These are phyloP conservation scores for Platycnemis pennipes DNA, from an alignment of 2,888 invertebrate species.

Conservation along the genomic window DNA sequence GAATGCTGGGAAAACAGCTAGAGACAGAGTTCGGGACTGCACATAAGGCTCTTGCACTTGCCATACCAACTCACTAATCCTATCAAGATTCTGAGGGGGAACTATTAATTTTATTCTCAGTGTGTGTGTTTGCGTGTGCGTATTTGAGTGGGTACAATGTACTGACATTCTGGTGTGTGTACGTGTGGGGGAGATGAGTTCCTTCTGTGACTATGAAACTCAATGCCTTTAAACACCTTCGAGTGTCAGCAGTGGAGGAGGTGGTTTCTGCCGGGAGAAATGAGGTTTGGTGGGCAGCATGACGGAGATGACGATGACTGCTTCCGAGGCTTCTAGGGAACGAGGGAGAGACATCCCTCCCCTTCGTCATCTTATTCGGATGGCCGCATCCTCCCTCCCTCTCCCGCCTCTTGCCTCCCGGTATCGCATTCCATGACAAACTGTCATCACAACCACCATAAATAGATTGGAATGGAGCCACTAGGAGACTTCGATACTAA, in stretches of 20 bases:
- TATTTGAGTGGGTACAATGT: background rate
- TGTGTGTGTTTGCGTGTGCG: background rate
- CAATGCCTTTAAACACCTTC: background rate
- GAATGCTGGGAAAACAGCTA: background rate
- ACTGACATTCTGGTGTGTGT: background rate
- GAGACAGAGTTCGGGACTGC: slow-evolving; percentile 47
- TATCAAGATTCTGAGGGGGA: background rate
- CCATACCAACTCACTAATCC: background rate
- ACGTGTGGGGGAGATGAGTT: slow-evolving; percentile 22
- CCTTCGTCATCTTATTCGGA: slow-evolving; percentile 73
- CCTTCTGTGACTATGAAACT: background rate
- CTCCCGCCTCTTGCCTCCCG: slow-evolving; percentile 46
- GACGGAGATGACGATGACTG: slow-evolving; percentile 54
- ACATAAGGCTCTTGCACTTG: slow-evolving; percentile 56
- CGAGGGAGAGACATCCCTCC: slow-evolving; percentile 49
- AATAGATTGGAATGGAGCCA: slow-evolving; percentile 74
- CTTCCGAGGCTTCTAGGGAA: slow-evolving; percentile 54
- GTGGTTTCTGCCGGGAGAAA: slow-evolving; percentile 43
- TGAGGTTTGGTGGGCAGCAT: slow-evolving; percentile 58
- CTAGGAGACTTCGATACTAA: slow-evolving; percentile 86
- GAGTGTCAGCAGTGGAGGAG: slow-evolving; percentile 4
- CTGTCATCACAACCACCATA: slow-evolving; percentile 61
- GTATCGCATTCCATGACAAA: slow-evolving; percentile 55
- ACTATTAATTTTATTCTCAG: background rate
- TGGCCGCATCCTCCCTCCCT: slow-evolving; percentile 74